phyloP scores from a whole-genome alignment of 2,888 invertebrate genomes.

The Vanessa cardui region DNA sequence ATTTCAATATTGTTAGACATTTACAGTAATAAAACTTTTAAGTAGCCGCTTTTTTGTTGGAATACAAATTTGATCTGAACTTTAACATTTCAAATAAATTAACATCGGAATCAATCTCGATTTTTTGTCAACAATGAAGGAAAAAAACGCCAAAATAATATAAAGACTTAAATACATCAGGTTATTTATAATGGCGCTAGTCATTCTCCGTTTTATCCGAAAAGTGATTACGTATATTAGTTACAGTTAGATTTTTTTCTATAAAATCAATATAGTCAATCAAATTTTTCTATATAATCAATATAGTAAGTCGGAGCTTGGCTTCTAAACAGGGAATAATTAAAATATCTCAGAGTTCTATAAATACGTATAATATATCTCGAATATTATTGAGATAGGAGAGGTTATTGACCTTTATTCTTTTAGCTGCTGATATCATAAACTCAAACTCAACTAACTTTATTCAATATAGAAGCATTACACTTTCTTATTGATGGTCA shows the following conservation, averaged over 20 bases:
- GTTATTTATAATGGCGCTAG: constrained; percentile 9
- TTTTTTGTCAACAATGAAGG: constrained; percentile 7
- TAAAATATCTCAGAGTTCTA: too few relatives aligned
- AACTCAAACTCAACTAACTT: too few relatives aligned
- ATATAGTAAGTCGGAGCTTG: neutral
- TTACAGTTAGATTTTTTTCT: neutral
- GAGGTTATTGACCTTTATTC: too few relatives aligned
- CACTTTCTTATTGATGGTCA: too few relatives aligned
- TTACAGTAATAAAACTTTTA: neutral
- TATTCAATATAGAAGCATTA: too few relatives aligned
- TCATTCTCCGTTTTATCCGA: neutral
- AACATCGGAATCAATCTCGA: neutral
- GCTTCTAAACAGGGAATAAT: too few relatives aligned
- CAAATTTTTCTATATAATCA: neutral
- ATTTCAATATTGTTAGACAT: neutral
- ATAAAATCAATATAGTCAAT: neutral
- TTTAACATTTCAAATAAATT: constrained; percentile 9
- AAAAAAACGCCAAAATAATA: constrained; percentile 1
- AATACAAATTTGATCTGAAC: neutral
- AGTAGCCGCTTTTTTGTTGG: neutral
- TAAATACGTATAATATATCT: too few relatives aligned
- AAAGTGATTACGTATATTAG: neutral
- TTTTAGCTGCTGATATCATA: too few relatives aligned
- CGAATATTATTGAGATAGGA: too few relatives aligned
- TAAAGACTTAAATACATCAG: neutral